Percentiles rank a stretch among this genome's conserved stretches.
These are phyloP conservation scores for Thamnophis elegans DNA, from an alignment of 2,797 vertebrate species.

Conservation along the genomic window DNA sequence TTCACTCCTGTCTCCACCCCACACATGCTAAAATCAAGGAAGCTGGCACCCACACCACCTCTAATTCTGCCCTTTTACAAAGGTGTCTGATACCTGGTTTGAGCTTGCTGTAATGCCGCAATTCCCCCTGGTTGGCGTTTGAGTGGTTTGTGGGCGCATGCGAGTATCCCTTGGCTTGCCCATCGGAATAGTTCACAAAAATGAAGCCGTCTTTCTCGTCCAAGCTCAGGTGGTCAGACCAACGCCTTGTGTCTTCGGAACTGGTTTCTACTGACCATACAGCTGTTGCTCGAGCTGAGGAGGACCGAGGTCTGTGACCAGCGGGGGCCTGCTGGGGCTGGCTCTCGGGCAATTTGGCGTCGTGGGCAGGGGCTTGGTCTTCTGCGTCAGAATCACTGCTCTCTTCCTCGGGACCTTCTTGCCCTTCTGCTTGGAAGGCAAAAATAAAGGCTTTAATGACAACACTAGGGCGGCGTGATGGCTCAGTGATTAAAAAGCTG, in stretches of 20 bases:
- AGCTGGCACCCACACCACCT: not conserved
- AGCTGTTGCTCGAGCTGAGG: constrained; percentile 70
- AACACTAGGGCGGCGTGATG: not conserved
- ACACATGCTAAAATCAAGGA: fast-evolving
- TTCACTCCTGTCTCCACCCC: not conserved
- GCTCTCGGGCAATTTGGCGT: constrained; percentile 72
- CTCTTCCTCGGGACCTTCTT: constrained; percentile 89
- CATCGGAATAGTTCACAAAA: constrained; percentile 96
- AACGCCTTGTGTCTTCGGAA: constrained; percentile 91
- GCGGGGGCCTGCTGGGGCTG: constrained; percentile 79
- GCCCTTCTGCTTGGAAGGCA: constrained; percentile 68
- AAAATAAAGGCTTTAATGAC: not conserved
- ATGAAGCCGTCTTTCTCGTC: constrained; percentile 98
- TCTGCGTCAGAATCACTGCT: constrained; percentile 96
- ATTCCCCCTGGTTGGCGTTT: constrained; percentile 71
- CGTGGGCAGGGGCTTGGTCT: constrained; percentile 80
- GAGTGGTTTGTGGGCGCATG: constrained; percentile 76
- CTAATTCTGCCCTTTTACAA: no score
- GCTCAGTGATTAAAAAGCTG: not conserved
- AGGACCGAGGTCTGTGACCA: constrained; percentile 80
- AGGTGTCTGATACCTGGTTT: constrained; percentile 79
- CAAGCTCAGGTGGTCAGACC: constrained; percentile 95
- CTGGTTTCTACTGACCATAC: constrained; percentile 88
- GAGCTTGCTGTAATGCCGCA: constrained; percentile 86
- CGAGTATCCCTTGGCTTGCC: constrained; percentile 75